Conservation (phyloP, 2,797 vertebrate species). For the Bufotes viridis region DNA sequence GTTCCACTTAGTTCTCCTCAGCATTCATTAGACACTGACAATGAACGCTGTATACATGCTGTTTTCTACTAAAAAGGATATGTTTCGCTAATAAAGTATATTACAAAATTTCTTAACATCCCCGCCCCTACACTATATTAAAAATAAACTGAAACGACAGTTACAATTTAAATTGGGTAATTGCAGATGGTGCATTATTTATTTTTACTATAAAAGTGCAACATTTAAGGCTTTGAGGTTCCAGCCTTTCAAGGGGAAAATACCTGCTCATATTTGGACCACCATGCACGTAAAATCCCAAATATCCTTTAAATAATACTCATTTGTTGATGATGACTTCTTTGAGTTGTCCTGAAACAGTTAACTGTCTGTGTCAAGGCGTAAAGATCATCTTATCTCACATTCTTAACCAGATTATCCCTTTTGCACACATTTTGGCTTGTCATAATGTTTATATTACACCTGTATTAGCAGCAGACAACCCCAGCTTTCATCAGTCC, state of each 20-base stretch:
- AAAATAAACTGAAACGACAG: too few relatives aligned
- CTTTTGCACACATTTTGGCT: conserved; percentile 70
- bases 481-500: conserved; percentile 71
- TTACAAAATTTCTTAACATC: too few relatives aligned
- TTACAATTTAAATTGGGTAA: not conserved
- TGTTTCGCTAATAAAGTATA: too few relatives aligned
- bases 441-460: conserved; percentile 80
- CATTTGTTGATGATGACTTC: not conserved
- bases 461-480: conserved; percentile 76
- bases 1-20: too few relatives aligned
- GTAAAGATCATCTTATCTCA: conserved; percentile 76
- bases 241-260: not conserved
- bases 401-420: conserved; percentile 81
- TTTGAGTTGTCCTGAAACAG: not conserved
- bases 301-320: not conserved
- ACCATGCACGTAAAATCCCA: not conserved
- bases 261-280: not conserved
- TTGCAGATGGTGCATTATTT: not conserved
- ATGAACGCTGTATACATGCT: too few relatives aligned
- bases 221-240: not conserved
- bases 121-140: too few relatives aligned
- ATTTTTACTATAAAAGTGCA: not conserved
- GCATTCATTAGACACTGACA: too few relatives aligned
- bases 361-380: conserved; percentile 65
- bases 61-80: too few relatives aligned